phyloP scores from a whole-genome alignment of 92 coral and sea anemone species.

The Actinernus sp. region DNA sequence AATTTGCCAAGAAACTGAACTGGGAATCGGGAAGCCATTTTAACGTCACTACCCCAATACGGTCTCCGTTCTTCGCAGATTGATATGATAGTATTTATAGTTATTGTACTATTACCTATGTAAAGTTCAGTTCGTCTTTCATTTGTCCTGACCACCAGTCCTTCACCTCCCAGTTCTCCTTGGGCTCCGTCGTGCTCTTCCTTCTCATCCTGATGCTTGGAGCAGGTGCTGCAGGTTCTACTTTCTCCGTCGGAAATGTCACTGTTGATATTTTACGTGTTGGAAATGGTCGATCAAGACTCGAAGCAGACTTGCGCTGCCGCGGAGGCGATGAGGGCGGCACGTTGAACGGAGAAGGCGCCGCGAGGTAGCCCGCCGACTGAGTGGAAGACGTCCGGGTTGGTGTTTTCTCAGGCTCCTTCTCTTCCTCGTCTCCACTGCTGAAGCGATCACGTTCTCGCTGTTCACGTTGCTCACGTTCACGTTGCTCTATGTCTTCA shows the following conservation, averaged over 20 bases:
- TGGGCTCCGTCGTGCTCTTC: conserved; percentile 47
- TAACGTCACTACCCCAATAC: too few relatives aligned
- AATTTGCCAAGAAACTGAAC: too few relatives aligned
- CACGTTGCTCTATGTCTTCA: conserved; percentile 59
- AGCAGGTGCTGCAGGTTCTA: conserved; percentile 43
- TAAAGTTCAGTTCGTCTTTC: conserved; percentile 10
- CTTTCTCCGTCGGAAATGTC: conserved; percentile 63
- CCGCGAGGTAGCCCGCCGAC: conserved; percentile 68
- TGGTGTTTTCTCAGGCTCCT: conserved; percentile 31
- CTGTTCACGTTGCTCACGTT: conserved; percentile 55
- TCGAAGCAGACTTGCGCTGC: conserved; percentile 30
- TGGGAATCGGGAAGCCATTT: too few relatives aligned
- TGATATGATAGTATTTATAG: too few relatives aligned
- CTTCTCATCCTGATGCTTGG: conserved; percentile 31
- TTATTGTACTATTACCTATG: too few relatives aligned
- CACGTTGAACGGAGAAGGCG: not conserved
- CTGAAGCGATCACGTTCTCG: conserved; percentile 66
- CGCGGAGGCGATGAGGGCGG: conserved; percentile 44
- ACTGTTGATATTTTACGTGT: conserved; percentile 57
- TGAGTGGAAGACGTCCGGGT: conserved; percentile 32
- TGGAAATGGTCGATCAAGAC: conserved; percentile 33
- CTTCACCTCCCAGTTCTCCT: conserved; percentile 74
- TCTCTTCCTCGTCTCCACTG: conserved; percentile 66
- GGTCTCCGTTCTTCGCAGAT: too few relatives aligned
- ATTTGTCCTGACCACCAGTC: conserved; percentile 74